Base-by-base conservation (phyloP, 2,797 vertebrate genomes). In the Spea hammondii region DNA sequence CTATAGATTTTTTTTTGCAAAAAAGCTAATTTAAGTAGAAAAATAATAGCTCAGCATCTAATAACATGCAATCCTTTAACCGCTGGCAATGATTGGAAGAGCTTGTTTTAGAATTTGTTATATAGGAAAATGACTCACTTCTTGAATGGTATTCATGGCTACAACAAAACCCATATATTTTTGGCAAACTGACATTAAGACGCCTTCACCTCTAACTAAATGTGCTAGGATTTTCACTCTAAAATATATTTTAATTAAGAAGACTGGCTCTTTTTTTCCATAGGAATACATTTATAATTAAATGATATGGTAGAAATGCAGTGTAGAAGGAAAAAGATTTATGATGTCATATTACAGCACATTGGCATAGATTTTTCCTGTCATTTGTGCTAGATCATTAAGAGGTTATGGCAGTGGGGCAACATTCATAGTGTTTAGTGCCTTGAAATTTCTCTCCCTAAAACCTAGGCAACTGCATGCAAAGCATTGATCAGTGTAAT, bases 1-100 rank as follows among this genome's bases (percentile, higher is more conserved):
- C 70, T 66, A 66, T 72, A 67, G 70, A 78, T 78, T 72, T 66
- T 10, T 1, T 3, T 32, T 32, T 77, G 17, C 48, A 71, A 54
- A 51, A 60, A 70, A 32, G 13, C 55, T 70, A 47, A 70, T 77
- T 77, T 51, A 53, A 11, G 8, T 32, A 10, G 5, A 71, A 72
- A 71, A 12, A 13, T 55, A 10, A 49, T 46, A 70, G 14, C 49
- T 12, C 44, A 57, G 11, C 51, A 72, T 48, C 55, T 44, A 57
- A 72, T 64, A 50, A 53, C n/a, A 69, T 68, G 45, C n/a, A 71
- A 69, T 13, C 12, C 71, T 78, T 78, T 65, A 55, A 11, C 44
- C 32, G 59, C 62, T 59, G 53, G 45, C 4, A 72, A 45, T 5
- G 12, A 65, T 55, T 72, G 50, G 55, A 45, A 71, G 48, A 6